phyloP scores from a whole-genome alignment of 2,888 invertebrate genomes.

The Caenorhabditis uteleia region DNA sequence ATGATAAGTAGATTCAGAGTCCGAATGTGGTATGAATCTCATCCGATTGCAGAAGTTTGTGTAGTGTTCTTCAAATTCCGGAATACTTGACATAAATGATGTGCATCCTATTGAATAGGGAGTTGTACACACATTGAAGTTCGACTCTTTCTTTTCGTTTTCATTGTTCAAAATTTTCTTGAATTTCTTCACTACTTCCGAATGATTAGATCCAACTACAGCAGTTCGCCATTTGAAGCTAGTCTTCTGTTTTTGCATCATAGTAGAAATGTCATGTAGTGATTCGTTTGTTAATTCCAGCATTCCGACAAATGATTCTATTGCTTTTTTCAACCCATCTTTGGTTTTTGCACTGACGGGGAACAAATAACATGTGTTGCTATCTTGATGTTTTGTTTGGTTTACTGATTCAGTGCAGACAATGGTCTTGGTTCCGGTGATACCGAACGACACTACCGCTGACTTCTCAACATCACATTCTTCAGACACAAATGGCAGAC shows the following conservation, averaged over 20 bases:
- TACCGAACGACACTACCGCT: conserved; percentile 46
- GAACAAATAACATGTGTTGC: conserved; percentile 14
- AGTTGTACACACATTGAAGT: conserved; percentile 23
- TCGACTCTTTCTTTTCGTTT: neutral
- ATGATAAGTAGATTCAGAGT: conserved; percentile 22
- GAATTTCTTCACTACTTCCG: conserved; percentile 18
- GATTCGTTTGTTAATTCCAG: conserved; percentile 20
- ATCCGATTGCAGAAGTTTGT: conserved; percentile 33
- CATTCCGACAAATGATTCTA: conserved; percentile 27
- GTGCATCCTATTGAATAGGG: conserved; percentile 6
- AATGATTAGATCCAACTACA: conserved; percentile 30
- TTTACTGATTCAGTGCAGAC: conserved; percentile 16
- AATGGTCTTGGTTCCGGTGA: conserved; percentile 47
- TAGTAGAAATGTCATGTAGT: conserved; percentile 34
- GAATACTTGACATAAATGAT: conserved; percentile 28
- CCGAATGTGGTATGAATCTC: conserved; percentile 35
- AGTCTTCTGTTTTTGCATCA: conserved; percentile 41
- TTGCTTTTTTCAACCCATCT: conserved; percentile 22
- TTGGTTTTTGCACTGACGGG: conserved; percentile 44
- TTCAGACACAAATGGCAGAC: conserved; percentile 41
- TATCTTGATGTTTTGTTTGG: neutral
- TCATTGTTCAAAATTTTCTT: conserved; percentile 9
- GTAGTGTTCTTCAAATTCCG: conserved; percentile 33
- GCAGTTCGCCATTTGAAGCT: conserved; percentile 39
- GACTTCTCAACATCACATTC: conserved; percentile 27